Conservation (phyloP, 1,140 invertebrate species). For the Phthorimaea operculella region DNA sequence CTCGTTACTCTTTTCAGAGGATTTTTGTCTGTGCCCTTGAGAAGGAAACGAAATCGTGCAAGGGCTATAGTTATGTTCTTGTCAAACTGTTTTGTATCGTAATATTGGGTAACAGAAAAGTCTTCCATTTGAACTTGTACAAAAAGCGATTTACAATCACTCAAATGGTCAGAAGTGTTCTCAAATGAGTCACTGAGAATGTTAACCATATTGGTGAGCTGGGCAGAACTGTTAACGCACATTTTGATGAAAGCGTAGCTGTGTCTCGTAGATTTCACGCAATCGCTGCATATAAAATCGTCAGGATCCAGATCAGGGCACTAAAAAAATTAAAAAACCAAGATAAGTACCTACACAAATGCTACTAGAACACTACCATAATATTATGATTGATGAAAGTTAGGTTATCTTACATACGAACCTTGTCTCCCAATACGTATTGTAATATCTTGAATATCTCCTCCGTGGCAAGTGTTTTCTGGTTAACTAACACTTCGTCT, state of each 20-base stretch:
- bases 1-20: neutral
- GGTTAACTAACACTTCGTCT: neutral
- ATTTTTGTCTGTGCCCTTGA: too few species aligned
- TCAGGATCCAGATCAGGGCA: neutral
- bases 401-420: neutral
- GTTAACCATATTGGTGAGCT: neutral
- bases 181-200: neutral
- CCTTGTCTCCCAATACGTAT: neutral
- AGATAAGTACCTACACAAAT: too few species aligned
- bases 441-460: neutral
- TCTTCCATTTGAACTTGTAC: neutral
- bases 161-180: neutral
- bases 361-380: neutral
- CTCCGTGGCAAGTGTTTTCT: neutral
- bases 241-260: neutral
- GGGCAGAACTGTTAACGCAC: neutral
- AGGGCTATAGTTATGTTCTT: neutral
- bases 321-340: too few species aligned
- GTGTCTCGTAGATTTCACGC: neutral
- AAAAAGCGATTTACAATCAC: neutral
- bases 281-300: neutral
- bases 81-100: neutral
- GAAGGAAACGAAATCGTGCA: neutral
- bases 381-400: neutral
- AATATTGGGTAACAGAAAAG: neutral